Percentiles rank a stretch among this genome's conserved stretches.
phyloP scores from a whole-genome alignment of 2,797 vertebrate species.

The Cossypha heuglini region DNA sequence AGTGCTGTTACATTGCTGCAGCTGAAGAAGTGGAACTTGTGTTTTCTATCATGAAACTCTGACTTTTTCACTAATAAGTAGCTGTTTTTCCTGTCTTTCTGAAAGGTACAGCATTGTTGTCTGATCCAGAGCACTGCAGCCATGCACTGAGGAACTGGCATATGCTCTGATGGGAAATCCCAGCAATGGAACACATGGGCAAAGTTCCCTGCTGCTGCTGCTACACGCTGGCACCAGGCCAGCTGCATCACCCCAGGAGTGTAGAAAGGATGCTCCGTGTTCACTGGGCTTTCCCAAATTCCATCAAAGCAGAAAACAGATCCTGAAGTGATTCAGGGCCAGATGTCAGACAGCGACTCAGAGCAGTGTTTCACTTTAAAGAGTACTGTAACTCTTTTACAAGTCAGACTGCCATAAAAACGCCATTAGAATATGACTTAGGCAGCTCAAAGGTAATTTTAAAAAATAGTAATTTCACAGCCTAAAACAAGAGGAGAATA shows the following conservation, averaged over 20 bases:
- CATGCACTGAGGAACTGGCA: neutral
- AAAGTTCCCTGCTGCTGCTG: neutral
- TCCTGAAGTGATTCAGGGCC: neutral
- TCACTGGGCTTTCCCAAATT: neutral
- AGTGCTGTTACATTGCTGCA: neutral
- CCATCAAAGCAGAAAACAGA: neutral
- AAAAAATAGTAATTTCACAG: neutral
- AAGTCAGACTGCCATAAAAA: neutral
- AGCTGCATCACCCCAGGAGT: neutral
- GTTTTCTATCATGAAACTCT: neutral
- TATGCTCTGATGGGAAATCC: neutral
- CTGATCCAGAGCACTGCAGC: neutral
- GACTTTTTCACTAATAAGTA: neutral
- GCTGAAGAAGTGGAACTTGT: neutral
- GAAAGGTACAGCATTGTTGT: neutral
- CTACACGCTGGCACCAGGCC: rapidly evolving
- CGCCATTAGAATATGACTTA: neutral
- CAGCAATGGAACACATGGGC: neutral
- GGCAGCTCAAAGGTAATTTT: neutral
- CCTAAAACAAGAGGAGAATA: neutral
- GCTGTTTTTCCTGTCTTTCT: neutral
- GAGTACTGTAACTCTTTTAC: neutral
- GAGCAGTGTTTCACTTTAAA: neutral
- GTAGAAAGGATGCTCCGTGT: neutral
- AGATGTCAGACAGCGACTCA: neutral